A percentile compares a stretch with the other conserved stretches of the same genome.
Conservation (phyloP, 2,113 vertebrate genomes). For the Mystacornis crossleyi region DNA sequence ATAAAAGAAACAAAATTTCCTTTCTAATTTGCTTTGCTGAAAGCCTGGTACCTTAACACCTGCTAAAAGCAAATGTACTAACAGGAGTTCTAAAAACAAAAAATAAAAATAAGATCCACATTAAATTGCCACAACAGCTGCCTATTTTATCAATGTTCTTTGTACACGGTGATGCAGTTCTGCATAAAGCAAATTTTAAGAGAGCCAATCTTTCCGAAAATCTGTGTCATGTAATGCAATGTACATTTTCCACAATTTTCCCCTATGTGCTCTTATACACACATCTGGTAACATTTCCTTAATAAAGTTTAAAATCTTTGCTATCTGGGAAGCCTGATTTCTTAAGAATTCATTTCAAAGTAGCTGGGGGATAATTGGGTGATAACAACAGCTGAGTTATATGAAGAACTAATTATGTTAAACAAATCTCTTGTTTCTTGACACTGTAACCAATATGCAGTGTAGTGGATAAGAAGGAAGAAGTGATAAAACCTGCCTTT, state of each 20-base stretch:
- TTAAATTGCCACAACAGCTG: not conserved
- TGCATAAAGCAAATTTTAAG: not conserved
- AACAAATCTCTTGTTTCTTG: not conserved
- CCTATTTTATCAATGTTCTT: not conserved
- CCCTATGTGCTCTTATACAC: not conserved
- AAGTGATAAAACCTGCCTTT: not conserved
- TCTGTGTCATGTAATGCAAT: not conserved
- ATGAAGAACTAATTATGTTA: constrained; percentile 1
- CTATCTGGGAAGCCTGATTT: not conserved
- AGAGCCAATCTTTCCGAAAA: not conserved
- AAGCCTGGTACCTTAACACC: not conserved
- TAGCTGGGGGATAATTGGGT: not conserved
- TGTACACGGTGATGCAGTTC: not conserved
- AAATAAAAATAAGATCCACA: not conserved
- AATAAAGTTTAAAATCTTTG: not conserved
- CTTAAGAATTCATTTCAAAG: not conserved
- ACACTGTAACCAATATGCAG: not conserved
- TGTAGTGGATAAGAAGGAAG: not conserved
- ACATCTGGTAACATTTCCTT: not conserved
- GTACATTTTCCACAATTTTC: not conserved
- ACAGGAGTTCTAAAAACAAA: not conserved
- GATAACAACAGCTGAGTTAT: not conserved
- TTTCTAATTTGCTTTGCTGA: not conserved
- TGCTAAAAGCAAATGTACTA: not conserved
- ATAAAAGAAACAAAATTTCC: not conserved